These are phyloP conservation scores for Apomyelois bistriatella DNA, from an alignment of 2,888 invertebrate genomes.

Conservation along the genomic window DNA sequence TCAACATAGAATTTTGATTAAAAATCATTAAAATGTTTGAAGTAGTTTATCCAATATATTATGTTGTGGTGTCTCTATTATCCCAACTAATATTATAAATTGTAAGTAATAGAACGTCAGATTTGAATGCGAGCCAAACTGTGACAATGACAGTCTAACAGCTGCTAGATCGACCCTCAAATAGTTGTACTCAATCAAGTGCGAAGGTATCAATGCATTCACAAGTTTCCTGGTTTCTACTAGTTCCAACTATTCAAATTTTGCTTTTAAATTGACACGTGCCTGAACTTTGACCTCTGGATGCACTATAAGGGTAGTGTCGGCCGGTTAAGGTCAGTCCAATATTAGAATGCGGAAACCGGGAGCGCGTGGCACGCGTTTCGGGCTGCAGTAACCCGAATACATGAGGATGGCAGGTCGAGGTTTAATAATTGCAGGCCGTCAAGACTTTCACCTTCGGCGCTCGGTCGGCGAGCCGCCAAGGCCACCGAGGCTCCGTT, in stretches of 20 bases:
- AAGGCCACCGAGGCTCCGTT: constrained; percentile 68
- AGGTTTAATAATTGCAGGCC: constrained; percentile 71
- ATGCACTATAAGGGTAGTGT: not conserved
- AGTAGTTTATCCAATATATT: not conserved
- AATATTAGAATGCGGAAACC: constrained; percentile 47
- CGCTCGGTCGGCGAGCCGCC: constrained; percentile 57
- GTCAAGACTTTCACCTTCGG: constrained; percentile 78
- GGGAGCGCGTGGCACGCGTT: constrained; percentile 23
- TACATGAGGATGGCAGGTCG: constrained; percentile 66
- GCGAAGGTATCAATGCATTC: constrained; percentile 55
- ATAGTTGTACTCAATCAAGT: constrained; percentile 62
- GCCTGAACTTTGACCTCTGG: constrained; percentile 9
- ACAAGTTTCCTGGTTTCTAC: constrained; percentile 23
- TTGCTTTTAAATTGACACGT: constrained; percentile 4
- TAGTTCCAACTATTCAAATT: constrained; percentile 8
- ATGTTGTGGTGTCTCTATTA: constrained; percentile 2
- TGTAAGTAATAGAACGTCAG: constrained; percentile 39
- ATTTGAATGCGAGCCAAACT: constrained; percentile 66
- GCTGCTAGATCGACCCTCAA: constrained; percentile 62
- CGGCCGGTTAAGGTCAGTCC: constrained; percentile 13
- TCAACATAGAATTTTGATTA: too few relatives aligned
- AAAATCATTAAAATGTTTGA: too few relatives aligned
- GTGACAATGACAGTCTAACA: constrained; percentile 37
- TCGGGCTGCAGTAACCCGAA: constrained; percentile 46
- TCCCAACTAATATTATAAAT: too few relatives aligned